A percentile compares a stretch with the other conserved stretches of the same genome.
Evolutionary conservation across 2,888 invertebrate species (phyloP).

Genomic region (Tiliacea aurago): DNA sequence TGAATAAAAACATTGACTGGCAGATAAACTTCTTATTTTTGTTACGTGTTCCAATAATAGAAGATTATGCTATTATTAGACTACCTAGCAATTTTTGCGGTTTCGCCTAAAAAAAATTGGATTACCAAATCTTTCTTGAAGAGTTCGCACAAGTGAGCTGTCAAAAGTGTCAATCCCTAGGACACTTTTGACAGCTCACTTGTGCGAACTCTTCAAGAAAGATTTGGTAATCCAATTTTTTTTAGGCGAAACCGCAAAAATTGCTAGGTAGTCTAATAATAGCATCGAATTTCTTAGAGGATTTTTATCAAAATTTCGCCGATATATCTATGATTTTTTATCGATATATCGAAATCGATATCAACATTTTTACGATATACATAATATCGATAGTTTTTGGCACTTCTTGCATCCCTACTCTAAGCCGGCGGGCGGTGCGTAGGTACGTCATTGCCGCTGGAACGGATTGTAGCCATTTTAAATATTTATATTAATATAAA

Average conservation of each 20-base stretch:
- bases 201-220: background rate
- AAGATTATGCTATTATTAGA: slow-evolving; percentile 2
- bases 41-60: slow-evolving; percentile 21
- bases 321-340: too few species aligned
- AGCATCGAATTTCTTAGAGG: too few species aligned
- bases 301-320: too few species aligned
- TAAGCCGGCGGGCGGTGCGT: too few species aligned
- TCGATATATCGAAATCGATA: too few species aligned
- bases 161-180: background rate
- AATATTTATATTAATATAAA: too few species aligned
- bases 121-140: background rate
- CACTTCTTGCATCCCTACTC: too few species aligned
- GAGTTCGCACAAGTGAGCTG: background rate
- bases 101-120: background rate
- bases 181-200: background rate
- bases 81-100: background rate
- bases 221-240: background rate
- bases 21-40: slow-evolving; percentile 11
- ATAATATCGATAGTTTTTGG: too few species aligned
- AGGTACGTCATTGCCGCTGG: too few species aligned
- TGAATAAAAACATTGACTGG: slow-evolving; percentile 34
- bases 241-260: background rate
- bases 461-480: too few species aligned
- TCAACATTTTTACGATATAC: too few species aligned
- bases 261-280: background rate